Conservation (phyloP, 2,797 vertebrate species). For the Scomberomorus guttatus region DNA sequence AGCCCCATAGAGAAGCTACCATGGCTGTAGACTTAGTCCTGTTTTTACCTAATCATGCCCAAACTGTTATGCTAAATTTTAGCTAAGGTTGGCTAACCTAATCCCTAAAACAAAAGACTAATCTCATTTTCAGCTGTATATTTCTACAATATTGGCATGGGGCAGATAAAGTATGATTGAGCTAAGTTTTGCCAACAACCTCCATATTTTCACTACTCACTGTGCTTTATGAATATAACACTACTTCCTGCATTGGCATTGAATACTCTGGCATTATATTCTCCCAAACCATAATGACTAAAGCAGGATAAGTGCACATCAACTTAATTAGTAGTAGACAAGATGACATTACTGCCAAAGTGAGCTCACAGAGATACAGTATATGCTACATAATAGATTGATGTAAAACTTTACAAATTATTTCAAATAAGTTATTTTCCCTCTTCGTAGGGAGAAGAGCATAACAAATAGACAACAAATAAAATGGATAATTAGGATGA, state of each 20-base stretch:
- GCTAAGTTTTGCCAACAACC: background rate
- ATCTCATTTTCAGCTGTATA: too few relatives aligned
- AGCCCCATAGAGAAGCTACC: too few relatives aligned
- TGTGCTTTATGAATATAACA: background rate
- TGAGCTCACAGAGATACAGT: too few relatives aligned
- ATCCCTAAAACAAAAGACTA: too few relatives aligned
- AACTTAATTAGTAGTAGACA: background rate
- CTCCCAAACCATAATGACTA: background rate
- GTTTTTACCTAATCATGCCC: too few relatives aligned
- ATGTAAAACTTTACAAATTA: too few relatives aligned
- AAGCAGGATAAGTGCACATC: background rate
- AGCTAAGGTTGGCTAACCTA: too few relatives aligned
- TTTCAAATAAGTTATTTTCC: too few relatives aligned
- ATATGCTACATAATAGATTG: too few relatives aligned
- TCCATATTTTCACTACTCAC: background rate
- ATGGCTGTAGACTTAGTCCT: too few relatives aligned
- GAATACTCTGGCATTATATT: background rate
- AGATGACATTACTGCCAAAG: background rate
- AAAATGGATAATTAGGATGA: conserved; percentile 16
- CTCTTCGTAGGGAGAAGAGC: too few relatives aligned
- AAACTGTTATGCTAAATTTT: too few relatives aligned
- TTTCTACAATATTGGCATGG: background rate
- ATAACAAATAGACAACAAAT: background rate
- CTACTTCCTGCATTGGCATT: background rate
- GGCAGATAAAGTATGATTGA: background rate